Evolutionary conservation across 2,797 vertebrate species (phyloP), one percentile per base, ranked within the genome.

Genomic region (Naso thynnoides): DNA sequence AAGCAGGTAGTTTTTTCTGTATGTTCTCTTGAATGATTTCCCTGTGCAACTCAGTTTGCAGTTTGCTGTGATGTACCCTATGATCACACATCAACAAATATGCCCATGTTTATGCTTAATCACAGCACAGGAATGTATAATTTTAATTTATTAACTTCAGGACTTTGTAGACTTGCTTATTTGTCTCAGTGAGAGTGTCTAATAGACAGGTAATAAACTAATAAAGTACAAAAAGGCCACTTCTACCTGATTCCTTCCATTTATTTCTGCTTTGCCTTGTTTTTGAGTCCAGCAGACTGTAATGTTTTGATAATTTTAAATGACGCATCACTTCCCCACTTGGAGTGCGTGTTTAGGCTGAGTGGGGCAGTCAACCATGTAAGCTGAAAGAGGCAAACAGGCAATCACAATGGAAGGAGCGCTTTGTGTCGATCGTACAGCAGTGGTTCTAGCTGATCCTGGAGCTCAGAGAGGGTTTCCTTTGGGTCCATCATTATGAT

Each of bases 1-100:
- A 89, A 84, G 82, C 88, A 94, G 94, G 93, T 95, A 94, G 91
- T 93, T 91, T 79, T 88, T 80, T 88, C 86, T 91, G 76, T 83
- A 87, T 90, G 72, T 90, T 90, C 77, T 87, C 89, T 82, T 86
- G 44, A 87, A 79, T 88, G 61, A 87, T 86, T 86, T 86, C 72
- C 53, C 54, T 82, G 54, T 92, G 54, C 77, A 78, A 60, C 55
- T 70, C 62, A 42, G 23, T 36, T 36, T 88, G 53, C 64, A 73
- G 58, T 79, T 74, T 82, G 56, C 68, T 79, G 52, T 81, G 50
- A 81, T 79, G 10, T 69, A 49, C 49, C 42, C 73, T 45, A 19
- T 70, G 56, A 65, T 69, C 38, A 64, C 41, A 62, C 74, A 78
- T 67, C 54, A 82, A 41, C 36, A 44, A 27, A 56, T 24, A 44